phyloP scores from a whole-genome alignment of 2,888 invertebrate species.

The Eutolmus rufibarbis region DNA sequence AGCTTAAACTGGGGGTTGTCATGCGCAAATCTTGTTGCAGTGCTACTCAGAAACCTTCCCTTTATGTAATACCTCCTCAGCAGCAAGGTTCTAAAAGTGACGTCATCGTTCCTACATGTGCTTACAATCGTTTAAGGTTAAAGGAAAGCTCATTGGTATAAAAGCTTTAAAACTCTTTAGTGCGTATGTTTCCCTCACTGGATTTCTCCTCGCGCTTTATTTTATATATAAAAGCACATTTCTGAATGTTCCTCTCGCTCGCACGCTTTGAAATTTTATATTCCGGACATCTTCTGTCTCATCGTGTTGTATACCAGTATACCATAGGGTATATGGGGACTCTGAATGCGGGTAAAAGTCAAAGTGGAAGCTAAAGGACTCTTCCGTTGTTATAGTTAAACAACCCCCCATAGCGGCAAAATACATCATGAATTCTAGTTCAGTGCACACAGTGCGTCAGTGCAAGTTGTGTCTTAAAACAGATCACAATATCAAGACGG shows the following conservation, averaged over 20 bases:
- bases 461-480: slow-evolving; percentile 55
- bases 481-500: slow-evolving; percentile 55
- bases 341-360: slow-evolving; percentile 47
- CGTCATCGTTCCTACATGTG: slow-evolving; percentile 41
- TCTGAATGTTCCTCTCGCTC: not conserved
- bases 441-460: slow-evolving; percentile 59
- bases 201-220: not conserved
- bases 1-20: not conserved
- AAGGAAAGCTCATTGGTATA: not conserved
- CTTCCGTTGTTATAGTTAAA: slow-evolving; percentile 37
- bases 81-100: slow-evolving; percentile 17
- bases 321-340: not conserved
- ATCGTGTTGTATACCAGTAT: not conserved
- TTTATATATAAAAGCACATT: slow-evolving; percentile 34
- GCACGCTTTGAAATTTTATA: not conserved
- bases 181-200: slow-evolving; percentile 9
- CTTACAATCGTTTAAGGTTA: not conserved
- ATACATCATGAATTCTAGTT: slow-evolving; percentile 49
- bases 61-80: not conserved
- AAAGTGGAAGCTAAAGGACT: slow-evolving; percentile 37
- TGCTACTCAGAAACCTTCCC: slow-evolving; percentile 2
- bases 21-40: slow-evolving; percentile 43
- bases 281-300: not conserved
- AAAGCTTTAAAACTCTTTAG: not conserved
- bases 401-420: slow-evolving; percentile 32